These are phyloP conservation scores for Oxyruncus cristatus DNA, from an alignment of 2,113 vertebrate species.

Conservation along the genomic window DNA sequence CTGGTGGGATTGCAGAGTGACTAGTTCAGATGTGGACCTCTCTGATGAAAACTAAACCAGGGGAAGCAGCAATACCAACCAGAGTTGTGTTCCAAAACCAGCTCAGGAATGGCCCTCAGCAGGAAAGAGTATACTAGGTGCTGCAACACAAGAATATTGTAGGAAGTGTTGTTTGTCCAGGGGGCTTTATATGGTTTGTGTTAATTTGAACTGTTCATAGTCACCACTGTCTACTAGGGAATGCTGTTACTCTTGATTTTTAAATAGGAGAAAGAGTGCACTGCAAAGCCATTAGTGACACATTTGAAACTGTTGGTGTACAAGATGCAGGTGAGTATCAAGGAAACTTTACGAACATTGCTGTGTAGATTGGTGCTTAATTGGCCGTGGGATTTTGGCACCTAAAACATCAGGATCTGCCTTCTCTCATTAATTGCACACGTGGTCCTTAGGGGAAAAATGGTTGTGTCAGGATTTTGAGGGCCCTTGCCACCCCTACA, in stretches of 20 bases:
- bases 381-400: background rate
- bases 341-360: background rate
- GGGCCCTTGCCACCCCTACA: rapidly evolving
- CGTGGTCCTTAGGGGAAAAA: background rate
- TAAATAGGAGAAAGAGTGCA: background rate
- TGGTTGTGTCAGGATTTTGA: background rate
- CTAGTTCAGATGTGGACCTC: background rate
- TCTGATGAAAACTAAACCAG: background rate
- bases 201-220: background rate
- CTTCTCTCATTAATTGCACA: background rate
- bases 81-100: background rate
- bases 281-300: background rate
- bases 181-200: background rate
- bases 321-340: background rate
- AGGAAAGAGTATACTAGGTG: background rate
- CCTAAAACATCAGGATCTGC: background rate
- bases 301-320: background rate
- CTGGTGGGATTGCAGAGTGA: background rate
- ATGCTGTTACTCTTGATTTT: background rate
- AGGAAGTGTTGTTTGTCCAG: background rate
- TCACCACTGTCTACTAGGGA: background rate
- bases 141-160: background rate
- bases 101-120: background rate
- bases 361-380: background rate
- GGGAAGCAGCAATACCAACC: background rate